Base-by-base conservation (phyloP, 2,797 vertebrate genomes). In the Orestias chungarensis region DNA sequence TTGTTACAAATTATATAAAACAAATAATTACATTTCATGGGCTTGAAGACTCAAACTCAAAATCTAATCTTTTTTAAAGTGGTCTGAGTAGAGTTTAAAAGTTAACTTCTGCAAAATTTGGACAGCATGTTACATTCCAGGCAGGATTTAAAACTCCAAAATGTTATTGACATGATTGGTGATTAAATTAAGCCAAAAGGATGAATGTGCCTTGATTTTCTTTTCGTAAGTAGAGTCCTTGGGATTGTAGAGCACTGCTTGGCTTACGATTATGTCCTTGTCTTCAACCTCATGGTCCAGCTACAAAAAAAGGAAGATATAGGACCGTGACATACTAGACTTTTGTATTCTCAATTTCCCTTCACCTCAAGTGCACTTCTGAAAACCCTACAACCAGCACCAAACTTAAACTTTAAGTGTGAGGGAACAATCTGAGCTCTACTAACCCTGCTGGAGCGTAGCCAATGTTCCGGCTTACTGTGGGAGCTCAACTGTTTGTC, bases 391-490 rank as follows among this genome's bases (percentile, higher is more conserved):
- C 14, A 83, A 82, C 73, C 55, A 27, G 66, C 83, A 81, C 68
- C 67, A 68, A 25, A 31, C 42, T 44, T 40, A 61, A 68, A 38
- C 66, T 73, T 66, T 6, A 79, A 80, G 78, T 79, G 90, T 40
- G 46, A 83, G 73, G 76, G 74, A 86, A 82, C 54, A 75, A 73
- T 6, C 31, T 12, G 70, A 66, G 72, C 70, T 68, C 72, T 83
- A 89, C 91, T 91, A 85, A 93, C 92, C 90, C 82, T 2, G 68
- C 64, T 79, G 76, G 78, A 82, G 57, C 17, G 69, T 20, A 81
- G 79, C 78, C 81, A 68, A 71, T 74, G 79, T 62, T 81, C 81
- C 80, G 64, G 68, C 52, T 73, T 72, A 75, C 75, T 66, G 74
- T 80, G 82, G 73, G 49, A 70, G 67, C 74, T 87, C 59, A 82